These are phyloP conservation scores for Girardinichthys multiradiatus DNA, from an alignment of 2,113 vertebrate genomes.

Conservation along the genomic window DNA sequence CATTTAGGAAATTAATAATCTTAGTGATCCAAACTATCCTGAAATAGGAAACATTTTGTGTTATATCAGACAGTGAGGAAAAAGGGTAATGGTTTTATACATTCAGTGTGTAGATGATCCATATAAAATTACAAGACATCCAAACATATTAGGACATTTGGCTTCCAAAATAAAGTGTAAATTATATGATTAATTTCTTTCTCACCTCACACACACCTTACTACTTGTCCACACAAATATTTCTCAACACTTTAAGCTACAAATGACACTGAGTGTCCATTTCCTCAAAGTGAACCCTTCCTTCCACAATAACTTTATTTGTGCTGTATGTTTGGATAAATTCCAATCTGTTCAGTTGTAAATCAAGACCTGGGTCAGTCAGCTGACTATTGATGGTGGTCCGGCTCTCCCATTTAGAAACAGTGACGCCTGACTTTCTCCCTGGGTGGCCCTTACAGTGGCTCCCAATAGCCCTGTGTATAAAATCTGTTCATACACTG, in stretches of 20 bases:
- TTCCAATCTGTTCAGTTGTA: conserved; percentile 63
- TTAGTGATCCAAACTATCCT: too few relatives aligned
- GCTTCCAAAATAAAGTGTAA: too few relatives aligned
- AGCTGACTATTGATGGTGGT: conserved; percentile 76
- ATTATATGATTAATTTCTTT: too few relatives aligned
- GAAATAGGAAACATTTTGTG: too few relatives aligned
- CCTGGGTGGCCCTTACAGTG: conserved; percentile 74
- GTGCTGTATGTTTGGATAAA: conserved; percentile 66
- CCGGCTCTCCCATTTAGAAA: conserved; percentile 60
- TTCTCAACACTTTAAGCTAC: conserved; percentile 3
- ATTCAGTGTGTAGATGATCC: too few relatives aligned
- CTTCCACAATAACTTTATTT: conserved; percentile 68
- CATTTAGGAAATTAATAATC: too few relatives aligned
- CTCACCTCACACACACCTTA: too few relatives aligned
- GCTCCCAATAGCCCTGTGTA: conserved; percentile 52
- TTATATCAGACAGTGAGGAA: too few relatives aligned
- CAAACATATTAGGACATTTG: too few relatives aligned
- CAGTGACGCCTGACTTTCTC: conserved; percentile 47
- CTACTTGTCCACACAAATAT: not conserved
- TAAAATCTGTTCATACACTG: conserved; percentile 34
- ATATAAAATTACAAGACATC: too few relatives aligned
- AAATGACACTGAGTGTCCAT: conserved; percentile 35
- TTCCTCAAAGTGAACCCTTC: conserved; percentile 65
- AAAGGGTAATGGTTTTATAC: too few relatives aligned
- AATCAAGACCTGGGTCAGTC: conserved; percentile 69